Base-by-base conservation (phyloP, 1,140 invertebrate species). In the Cherax quadricarinatus region DNA sequence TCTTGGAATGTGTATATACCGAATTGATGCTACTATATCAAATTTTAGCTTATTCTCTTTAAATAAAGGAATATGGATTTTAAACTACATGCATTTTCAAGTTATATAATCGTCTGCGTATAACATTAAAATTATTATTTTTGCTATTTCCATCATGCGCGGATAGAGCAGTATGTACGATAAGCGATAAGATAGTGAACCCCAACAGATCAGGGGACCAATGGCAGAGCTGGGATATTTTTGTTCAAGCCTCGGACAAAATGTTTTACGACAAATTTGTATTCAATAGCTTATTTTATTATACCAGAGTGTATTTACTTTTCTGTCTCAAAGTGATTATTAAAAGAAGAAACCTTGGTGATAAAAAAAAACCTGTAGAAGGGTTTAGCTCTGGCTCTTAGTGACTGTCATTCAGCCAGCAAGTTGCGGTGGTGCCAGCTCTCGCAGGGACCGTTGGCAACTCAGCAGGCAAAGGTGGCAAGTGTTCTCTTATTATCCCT, bases 321-420 rank as follows among this genome's bases (percentile, higher is more conserved):
- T 53, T n/a, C 10, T 5, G 18, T 5, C 9, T 5, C 57, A 12
- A n/a, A 10, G 18, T 24, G 49, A 53, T 57, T 4, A 18, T 24
- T n/a, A 66, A 49, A 70, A 85, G 48, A 53, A 18, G 62, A 85
- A 70, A 70, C 53, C n/a, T 7, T 70, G 83, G 16, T 10, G 83
- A 85, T 60, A 85, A 70, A 24, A 18, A 7, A 14, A 41, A 41
- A 41, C 30, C 30, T 41, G 30, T 78, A 30, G 51, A 79, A n/a
- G 41, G 60, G 86, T 80, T 91, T 91, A 86, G 83, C 62, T 66
- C 75, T 81, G 62, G 89, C 84, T 91, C 89, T 60, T 86, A 86
- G 83, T 82, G 89, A 91, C 83, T 91, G 89, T 91, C 84, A 90
- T 90, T 90, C 88, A 90, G 82, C 80, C 80, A 83, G 73, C 57